A percentile compares a stretch with the other conserved stretches of the same genome.
phyloP scores from a whole-genome alignment of 2,113 vertebrate species.

The Arvicanthis niloticus region DNA sequence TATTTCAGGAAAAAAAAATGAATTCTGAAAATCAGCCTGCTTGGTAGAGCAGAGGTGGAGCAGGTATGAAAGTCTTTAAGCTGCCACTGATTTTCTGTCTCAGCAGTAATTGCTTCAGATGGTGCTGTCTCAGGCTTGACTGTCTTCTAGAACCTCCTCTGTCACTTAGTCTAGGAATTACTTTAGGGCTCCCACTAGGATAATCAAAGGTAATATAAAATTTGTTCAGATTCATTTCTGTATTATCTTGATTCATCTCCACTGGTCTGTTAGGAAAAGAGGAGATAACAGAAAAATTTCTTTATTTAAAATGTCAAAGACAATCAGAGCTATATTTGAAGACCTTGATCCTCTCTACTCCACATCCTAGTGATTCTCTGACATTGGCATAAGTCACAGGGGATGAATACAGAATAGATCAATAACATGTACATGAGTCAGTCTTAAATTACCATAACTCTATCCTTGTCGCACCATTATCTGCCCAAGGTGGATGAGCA shows the following conservation, averaged over 20 bases:
- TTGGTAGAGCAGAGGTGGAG: slow-evolving; percentile 46
- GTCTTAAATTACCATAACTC: background rate
- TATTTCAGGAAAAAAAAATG: background rate
- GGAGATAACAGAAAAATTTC: slow-evolving; percentile 54
- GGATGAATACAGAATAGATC: slow-evolving; percentile 50
- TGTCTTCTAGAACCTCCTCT: slow-evolving; percentile 58
- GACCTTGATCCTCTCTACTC: background rate
- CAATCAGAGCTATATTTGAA: slow-evolving; percentile 54
- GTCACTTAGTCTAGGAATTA: background rate
- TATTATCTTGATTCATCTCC: slow-evolving; percentile 52
- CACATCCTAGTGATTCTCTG: background rate
- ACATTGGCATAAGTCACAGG: slow-evolving; percentile 17
- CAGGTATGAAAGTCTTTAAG: slow-evolving; percentile 53
- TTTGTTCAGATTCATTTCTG: slow-evolving; percentile 50
- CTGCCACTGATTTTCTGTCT: slow-evolving; percentile 48
- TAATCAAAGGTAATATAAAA: slow-evolving; percentile 72
- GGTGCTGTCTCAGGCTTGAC: slow-evolving; percentile 51
- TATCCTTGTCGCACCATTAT: background rate
- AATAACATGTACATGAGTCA: background rate
- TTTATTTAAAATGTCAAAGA: slow-evolving; percentile 60
- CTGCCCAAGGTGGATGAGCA: background rate
- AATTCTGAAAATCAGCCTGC: background rate
- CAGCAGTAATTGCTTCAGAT: slow-evolving; percentile 64
- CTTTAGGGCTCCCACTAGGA: slow-evolving; percentile 34
- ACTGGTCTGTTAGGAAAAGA: background rate